Evolutionary conservation across 2,888 invertebrate genomes (phyloP), one percentile per base, ranked within the genome.

Genomic region (Pollenia labialis): DNA sequence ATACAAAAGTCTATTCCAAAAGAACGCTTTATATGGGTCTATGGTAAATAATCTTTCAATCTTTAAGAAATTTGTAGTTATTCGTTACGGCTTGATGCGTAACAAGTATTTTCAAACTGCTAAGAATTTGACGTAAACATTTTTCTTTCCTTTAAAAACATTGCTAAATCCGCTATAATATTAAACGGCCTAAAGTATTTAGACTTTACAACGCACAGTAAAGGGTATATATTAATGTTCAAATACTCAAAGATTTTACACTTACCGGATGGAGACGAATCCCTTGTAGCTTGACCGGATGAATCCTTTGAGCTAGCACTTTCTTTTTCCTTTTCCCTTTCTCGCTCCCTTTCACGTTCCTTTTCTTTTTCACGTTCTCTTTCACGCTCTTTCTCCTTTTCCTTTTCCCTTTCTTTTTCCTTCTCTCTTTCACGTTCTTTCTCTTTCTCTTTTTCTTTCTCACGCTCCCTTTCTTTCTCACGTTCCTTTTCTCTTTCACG

Each of bases 271-370:
- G 88, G 88, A 42, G 88, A 88, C 1, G 88, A 81, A 75, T 88
- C 88, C 40, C 88, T 60, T 14, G 83, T 86, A 23, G 44, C 72
- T 50, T 85, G 72, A 18, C 85, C 87, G 2, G 84, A 87, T 18
- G 87, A 87, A 62, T 87, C 84, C 44, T 87, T 87, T 2, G 87
- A 87, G 40, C 74, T 77, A 4, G 56, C 62, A 18, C 69, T 82
- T 75, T 89, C 68, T 81, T 62, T 66, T 79, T 89, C 88, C n/a
- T 69, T 88, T 6, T 89, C 87, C 10, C 54, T 81, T 32, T 87
- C 85, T 18, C 74, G 71, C 90, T 90, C 44, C 12, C 83, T 88
- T 10, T 89, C 62, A n/a, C 86, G 88, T n/a, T 88, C 62, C 3
- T 79, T 87, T 4, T 69, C 76, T 23, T 18, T 82, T 52, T 81